Conservation (phyloP, 2,888 invertebrate genomes). For the Anticlea derivata region DNA sequence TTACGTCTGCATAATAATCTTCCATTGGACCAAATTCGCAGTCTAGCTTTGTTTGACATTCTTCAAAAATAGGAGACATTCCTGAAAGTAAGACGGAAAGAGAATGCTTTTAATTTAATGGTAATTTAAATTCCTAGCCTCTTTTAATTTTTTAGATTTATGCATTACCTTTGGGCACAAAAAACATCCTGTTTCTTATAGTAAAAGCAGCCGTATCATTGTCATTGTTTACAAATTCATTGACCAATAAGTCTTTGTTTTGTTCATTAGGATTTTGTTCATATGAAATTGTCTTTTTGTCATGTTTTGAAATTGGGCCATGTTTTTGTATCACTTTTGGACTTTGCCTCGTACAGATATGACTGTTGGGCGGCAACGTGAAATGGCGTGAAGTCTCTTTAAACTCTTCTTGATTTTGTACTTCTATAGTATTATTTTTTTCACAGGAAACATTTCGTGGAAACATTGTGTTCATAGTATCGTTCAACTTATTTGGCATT, state of each 20-base stretch:
- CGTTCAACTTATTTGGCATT: conserved; percentile 29
- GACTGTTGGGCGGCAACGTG: conserved; percentile 8
- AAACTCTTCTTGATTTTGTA: conserved; percentile 18
- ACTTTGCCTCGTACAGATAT: not conserved
- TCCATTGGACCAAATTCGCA: conserved; percentile 44
- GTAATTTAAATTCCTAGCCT: no score
- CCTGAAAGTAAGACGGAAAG: conserved; percentile 48
- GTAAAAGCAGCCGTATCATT: conserved; percentile 49
- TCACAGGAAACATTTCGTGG: not conserved
- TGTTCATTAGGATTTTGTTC: not conserved
- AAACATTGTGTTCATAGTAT: conserved; percentile 16
- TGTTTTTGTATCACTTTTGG: conserved; percentile 3
- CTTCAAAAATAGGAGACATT: conserved; percentile 80
- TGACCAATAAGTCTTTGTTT: conserved; percentile 5
- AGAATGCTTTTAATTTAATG: not conserved
- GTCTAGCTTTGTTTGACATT: conserved; percentile 48
- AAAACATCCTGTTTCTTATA: conserved; percentile 70
- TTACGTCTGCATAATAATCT: conserved; percentile 67
- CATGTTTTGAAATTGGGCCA: not conserved
- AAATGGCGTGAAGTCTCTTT: conserved; percentile 44
- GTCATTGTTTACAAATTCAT: conserved; percentile 9
- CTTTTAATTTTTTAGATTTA: not conserved
- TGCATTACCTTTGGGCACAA: conserved; percentile 82
- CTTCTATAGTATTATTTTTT: conserved; percentile 8
- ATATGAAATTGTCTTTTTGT: not conserved